Percentiles rank a stretch among this genome's conserved stretches.
Conservation (phyloP, 2,113 vertebrate genomes). For the Gyps fulvus region DNA sequence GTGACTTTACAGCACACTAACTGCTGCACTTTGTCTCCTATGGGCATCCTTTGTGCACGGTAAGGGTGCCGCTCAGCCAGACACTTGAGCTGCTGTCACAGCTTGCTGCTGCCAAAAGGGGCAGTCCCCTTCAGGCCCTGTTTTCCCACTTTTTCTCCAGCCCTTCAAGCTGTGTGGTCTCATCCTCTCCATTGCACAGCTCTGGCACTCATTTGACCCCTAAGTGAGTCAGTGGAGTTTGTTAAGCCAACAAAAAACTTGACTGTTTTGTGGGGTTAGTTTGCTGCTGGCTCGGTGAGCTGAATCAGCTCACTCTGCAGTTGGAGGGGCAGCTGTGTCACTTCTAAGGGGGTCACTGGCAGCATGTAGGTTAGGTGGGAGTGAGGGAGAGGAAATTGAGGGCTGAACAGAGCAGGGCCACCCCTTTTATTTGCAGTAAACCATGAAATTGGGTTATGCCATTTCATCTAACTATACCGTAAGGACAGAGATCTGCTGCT, state of each 20-base stretch:
- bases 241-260: slow-evolving; percentile 50
- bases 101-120: slow-evolving; percentile 13
- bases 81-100: not conserved
- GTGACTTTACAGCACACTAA: not conserved
- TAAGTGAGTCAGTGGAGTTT: slow-evolving; percentile 21
- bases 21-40: not conserved
- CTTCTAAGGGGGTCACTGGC: not conserved
- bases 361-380: not conserved
- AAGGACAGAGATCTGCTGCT: not conserved
- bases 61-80: not conserved
- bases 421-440: not conserved
- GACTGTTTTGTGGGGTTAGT: not conserved
- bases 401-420: not conserved
- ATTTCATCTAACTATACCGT: not conserved
- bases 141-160: not conserved
- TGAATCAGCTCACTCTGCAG: not conserved
- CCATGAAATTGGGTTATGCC: not conserved
- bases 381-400: not conserved
- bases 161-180: slow-evolving; percentile 44
- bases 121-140: not conserved
- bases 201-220: slow-evolving; percentile 34
- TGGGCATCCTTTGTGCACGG: not conserved
- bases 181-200: slow-evolving; percentile 41
- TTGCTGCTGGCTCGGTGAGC: not conserved
- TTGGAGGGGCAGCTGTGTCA: not conserved